Percentiles rank a stretch among this genome's conserved stretches.
Evolutionary conservation across 2,888 invertebrate genomes (phyloP).

Genomic region (Nycteola revayana): DNA sequence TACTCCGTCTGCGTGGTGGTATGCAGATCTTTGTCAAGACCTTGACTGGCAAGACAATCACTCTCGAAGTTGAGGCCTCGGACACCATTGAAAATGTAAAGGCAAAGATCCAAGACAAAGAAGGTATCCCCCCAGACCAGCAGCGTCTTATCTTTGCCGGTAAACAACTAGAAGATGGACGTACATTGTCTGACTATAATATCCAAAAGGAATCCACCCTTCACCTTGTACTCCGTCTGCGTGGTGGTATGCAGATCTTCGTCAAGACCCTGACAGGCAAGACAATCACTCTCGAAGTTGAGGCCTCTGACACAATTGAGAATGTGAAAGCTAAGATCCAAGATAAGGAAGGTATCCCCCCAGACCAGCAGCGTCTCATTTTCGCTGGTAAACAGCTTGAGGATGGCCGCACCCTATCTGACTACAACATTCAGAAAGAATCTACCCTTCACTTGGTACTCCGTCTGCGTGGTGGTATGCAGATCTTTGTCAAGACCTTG

Average conservation of each 20-base stretch:
- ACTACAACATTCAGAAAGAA: conserved; percentile 68
- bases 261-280: conserved; percentile 60
- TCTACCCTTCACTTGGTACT: conserved; percentile 60
- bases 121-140: conserved; percentile 62
- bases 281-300: conserved; percentile 57
- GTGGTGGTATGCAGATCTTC: conserved; percentile 67
- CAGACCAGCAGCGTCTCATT: conserved; percentile 58
- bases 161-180: conserved; percentile 58
- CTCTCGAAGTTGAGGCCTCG: conserved; percentile 56
- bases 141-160: conserved; percentile 61
- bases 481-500: conserved; percentile 57
- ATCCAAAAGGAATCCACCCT: conserved; percentile 61
- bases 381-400: conserved; percentile 64
- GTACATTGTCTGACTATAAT: conserved; percentile 58
- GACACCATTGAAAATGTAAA: conserved; percentile 69
- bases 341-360: conserved; percentile 61
- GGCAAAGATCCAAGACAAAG: conserved; percentile 67
- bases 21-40: conserved; percentile 66
- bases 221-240: conserved; percentile 52
- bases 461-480: conserved; percentile 63
- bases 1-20: conserved; percentile 56
- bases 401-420: conserved; percentile 62
- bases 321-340: conserved; percentile 65
- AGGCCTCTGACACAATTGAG: conserved; percentile 57
- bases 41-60: conserved; percentile 57